Evolutionary conservation across 2,113 vertebrate genomes (phyloP), one percentile per base, ranked within the genome.

Genomic region (Hymenochirus boettgeri): DNA sequence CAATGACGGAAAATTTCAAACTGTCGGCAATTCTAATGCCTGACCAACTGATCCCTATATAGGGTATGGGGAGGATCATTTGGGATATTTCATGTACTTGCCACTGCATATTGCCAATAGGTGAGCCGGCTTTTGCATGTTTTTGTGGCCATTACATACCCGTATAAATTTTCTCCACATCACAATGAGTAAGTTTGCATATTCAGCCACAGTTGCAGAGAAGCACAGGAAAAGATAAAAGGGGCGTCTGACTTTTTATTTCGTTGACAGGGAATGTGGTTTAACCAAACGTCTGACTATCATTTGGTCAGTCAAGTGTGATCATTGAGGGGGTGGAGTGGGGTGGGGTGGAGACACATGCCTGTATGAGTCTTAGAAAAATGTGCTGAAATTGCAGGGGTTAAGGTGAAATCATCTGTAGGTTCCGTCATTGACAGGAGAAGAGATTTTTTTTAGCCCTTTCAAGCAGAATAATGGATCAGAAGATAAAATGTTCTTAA

Each of bases 311-410:
- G 85, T 80, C 75, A 85, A 86, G 77, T 84, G 89, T 91, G 88
- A 90, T 91, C n/a, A n/a, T n/a, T n/a, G n/a, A n/a, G n/a, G n/a
- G n/a, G n/a, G n/a, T n/a, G n/a, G n/a, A n/a, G 51, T 51, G 63
- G 63, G 45, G 63, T 42, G 26, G 55, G 26, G 80, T 83, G 83
- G 82, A 89, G 80, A 90, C 87, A 91, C 90, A 87, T 86, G 85
- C 83, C 85, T 82, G 83, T 89, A 88, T 92, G 90, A 89, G 90
- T 89, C 90, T 87, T 62, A 85, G 88, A 91, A 91, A 88, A 90
- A 92, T 90, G 89, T 90, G 89, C 88, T 84, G 82, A 87, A 84
- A 90, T 90, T 86, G 88, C 87, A 88, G 87, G 88, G 86, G 86
- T 92, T 89, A 87, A 85, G 86, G 79, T 86, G 86, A 90, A 88